phyloP scores from a whole-genome alignment of 2,797 vertebrate species.

The Sphenopsis melanotis region DNA sequence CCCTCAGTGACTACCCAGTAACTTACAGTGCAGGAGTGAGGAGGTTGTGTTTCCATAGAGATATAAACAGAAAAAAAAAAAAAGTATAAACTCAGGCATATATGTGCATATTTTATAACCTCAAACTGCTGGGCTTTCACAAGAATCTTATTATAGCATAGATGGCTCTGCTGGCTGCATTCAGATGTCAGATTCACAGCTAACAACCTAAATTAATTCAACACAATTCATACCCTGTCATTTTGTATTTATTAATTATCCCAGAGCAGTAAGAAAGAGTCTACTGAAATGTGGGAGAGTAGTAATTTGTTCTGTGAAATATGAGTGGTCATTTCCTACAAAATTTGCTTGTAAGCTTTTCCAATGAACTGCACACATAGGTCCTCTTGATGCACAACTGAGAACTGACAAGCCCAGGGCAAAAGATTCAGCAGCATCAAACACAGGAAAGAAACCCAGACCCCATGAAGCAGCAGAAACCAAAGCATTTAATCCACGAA shows the following conservation, averaged over 20 bases:
- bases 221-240: background rate
- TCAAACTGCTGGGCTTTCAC: background rate
- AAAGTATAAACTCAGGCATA: background rate
- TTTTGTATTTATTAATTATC: conserved; percentile 47
- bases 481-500: background rate
- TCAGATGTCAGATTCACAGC: conserved; percentile 3
- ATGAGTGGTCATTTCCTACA: background rate
- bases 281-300: background rate
- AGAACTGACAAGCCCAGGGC: background rate
- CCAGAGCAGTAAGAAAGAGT: background rate
- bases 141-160: background rate
- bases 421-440: background rate
- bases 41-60: rapidly evolving
- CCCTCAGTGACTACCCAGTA: background rate
- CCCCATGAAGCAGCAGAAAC: background rate
- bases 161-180: background rate
- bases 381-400: background rate
- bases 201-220: conserved; percentile 47
- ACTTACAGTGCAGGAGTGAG: background rate
- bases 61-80: rapidly evolving
- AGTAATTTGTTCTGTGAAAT: background rate
- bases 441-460: background rate
- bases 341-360: background rate
- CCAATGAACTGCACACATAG: background rate
- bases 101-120: background rate